These are phyloP conservation scores for Globia sparganii DNA, from an alignment of 2,888 invertebrate species.

Conservation along the genomic window DNA sequence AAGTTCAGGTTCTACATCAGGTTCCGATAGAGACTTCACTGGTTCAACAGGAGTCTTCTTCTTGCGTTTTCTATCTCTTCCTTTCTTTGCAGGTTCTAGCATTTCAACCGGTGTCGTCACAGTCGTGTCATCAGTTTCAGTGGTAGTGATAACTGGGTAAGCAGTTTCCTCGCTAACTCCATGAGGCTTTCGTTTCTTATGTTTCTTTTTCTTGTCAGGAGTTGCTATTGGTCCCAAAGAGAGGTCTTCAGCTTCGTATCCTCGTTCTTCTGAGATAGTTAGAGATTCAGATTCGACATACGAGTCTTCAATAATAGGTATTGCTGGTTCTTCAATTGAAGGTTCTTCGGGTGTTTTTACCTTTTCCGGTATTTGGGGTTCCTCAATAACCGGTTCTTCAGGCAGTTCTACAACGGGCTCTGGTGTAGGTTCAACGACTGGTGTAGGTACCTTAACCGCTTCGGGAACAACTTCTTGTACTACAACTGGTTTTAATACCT, in stretches of 20 bases:
- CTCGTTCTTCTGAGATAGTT: conserved; percentile 88
- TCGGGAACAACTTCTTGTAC: conserved; percentile 23
- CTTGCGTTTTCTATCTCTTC: conserved; percentile 87
- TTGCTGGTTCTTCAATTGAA: conserved; percentile 19
- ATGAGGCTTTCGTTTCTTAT: conserved; percentile 83
- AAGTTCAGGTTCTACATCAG: conserved; percentile 61
- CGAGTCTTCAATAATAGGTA: conserved; percentile 71
- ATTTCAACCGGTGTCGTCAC: conserved; percentile 77
- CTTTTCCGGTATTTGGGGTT: conserved; percentile 67
- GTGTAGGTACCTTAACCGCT: conserved; percentile 63
- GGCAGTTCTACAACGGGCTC: conserved; percentile 14
- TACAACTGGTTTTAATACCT: conserved; percentile 36
- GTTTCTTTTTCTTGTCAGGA: conserved; percentile 88
- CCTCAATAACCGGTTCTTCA: conserved; percentile 25
- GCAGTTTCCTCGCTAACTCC: conserved; percentile 83
- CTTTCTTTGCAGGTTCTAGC: conserved; percentile 75
- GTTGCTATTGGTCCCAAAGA: conserved; percentile 82
- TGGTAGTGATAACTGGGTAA: conserved; percentile 83
- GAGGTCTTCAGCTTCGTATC: conserved; percentile 94
- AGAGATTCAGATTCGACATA: conserved; percentile 85
- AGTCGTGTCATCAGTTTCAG: conserved; percentile 83
- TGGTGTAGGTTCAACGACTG: conserved; percentile 8
- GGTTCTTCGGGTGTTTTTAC: conserved; percentile 21
- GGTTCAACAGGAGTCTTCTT: conserved; percentile 84
- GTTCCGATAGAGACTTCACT: conserved; percentile 65